Evolutionary conservation across 2,888 invertebrate species (phyloP).

Genomic region (Sepioteuthis lessoniana): DNA sequence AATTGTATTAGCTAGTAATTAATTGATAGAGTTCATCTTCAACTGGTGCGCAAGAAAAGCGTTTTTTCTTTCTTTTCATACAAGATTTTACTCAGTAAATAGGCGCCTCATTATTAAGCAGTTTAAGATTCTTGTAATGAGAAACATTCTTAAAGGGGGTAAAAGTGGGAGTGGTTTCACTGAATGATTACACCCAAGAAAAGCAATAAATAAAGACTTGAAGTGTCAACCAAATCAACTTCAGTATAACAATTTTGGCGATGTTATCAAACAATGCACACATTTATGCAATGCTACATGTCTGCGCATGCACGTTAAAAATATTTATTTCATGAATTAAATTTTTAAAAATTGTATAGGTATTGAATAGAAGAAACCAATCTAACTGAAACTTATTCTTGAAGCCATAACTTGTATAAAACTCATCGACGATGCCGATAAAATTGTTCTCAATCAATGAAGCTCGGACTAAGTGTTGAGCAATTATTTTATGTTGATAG

Average conservation of each 20-base stretch:
- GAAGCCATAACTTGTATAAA: background rate
- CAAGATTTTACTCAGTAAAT: too few species aligned
- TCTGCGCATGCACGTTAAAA: background rate
- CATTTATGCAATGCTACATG: background rate
- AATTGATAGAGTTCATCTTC: too few species aligned
- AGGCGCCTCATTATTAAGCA: too few species aligned
- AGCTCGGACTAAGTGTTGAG: background rate
- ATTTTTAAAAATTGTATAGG: background rate
- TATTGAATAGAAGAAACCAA: background rate
- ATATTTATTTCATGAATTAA: background rate
- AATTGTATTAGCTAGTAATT: too few species aligned
- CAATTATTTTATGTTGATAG: background rate
- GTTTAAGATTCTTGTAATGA: too few species aligned
- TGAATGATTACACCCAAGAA: background rate
- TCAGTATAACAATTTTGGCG: background rate
- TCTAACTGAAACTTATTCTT: background rate
- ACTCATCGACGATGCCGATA: background rate
- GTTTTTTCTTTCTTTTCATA: too few species aligned
- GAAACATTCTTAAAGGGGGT: too few species aligned
- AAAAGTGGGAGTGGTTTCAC: too few species aligned
- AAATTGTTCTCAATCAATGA: background rate
- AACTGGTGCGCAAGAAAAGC: too few species aligned
- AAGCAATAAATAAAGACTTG: background rate
- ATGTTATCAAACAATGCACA: background rate
- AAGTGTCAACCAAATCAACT: background rate